Base-by-base conservation (phyloP, 2,888 invertebrate species). In the Lasiommata megera region DNA sequence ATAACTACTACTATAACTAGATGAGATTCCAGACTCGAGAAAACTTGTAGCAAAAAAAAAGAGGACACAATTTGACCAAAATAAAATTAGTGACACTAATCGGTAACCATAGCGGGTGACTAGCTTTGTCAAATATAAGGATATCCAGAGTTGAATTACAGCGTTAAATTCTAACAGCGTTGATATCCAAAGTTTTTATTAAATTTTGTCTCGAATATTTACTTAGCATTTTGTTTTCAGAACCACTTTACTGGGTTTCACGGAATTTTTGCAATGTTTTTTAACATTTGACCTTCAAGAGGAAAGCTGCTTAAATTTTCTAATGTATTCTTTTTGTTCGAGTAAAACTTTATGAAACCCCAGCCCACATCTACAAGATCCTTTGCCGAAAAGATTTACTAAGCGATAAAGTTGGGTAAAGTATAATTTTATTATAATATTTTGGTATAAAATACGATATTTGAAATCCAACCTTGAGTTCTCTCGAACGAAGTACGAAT, bases 251-350 rank as follows among this genome's bases (percentile, higher is more conserved):
- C 46, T 48, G 9, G 29, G 29, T 17, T 16, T 5, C 31, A 11
- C 11, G 6, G 16, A 46, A 46, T 31, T 29, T 28, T 3, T 34
- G 11, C 3, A 23, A 29, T 29, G 16, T 29, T 31, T 29, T 48
- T 34, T 11, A 16, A 31, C 14, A 36, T 48, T 18, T 48, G 48
- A 48, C 48, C 48, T 48, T 36, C 23, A 48, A 23, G 8, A n/a
- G 18, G 18, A 36, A 48, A 37, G 36, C 18, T 9, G 36, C 18
- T 37, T 37, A 18, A 23, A 37, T 17, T 23, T 37, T 48, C 18
- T 18, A 37, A 37, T 23, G 23, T 14, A 37, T 48, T 48, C 48
- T 37, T 46, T 46, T 46, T 16, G 31, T 46, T 46, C 14, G n/a
- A 12, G 28, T 12, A 46, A 31, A 46, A 46, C 11, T 46, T 46